Percentiles rank a stretch among this genome's conserved stretches.
Evolutionary conservation across 1,140 invertebrate species (phyloP).

Genomic region (Drosophila sproati): DNA sequence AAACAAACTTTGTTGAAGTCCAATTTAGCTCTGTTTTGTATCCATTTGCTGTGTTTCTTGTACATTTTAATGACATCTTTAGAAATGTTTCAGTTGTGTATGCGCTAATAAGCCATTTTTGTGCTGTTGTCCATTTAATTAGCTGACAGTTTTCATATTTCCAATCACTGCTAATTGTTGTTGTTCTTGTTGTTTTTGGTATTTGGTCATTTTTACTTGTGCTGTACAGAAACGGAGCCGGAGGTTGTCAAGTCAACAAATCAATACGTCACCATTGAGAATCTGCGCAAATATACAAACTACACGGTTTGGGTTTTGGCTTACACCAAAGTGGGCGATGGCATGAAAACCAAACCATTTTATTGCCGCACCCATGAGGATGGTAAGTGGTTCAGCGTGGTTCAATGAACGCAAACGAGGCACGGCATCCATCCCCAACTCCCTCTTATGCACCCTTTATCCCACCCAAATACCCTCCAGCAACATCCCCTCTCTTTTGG

Average conservation of each 20-base stretch:
- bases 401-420: slow-evolving; percentile 81
- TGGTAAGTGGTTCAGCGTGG: slow-evolving; percentile 86
- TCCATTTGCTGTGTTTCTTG: neutral
- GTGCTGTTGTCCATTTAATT: slow-evolving; percentile 49
- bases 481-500: neutral
- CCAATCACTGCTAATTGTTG: slow-evolving; percentile 76
- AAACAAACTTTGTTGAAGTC: neutral
- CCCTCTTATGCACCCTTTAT: neutral
- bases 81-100: neutral
- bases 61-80: slow-evolving; percentile 2
- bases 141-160: slow-evolving; percentile 59
- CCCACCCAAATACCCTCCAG: no score
- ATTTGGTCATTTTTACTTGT: neutral
- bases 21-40: neutral
- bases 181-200: slow-evolving; percentile 32
- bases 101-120: neutral
- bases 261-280: slow-evolving; percentile 84
- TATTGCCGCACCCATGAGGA: slow-evolving; percentile 96
- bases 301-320: slow-evolving; percentile 96
- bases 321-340: slow-evolving; percentile 95
- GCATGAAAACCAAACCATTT: slow-evolving; percentile 91
- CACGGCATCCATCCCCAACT: slow-evolving; percentile 26
- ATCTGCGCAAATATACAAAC: slow-evolving; percentile 92
- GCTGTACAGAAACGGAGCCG: slow-evolving; percentile 77
- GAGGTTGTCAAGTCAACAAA: slow-evolving; percentile 84